Conservation (phyloP, 2,797 vertebrate genomes). For the Helarctos malayanus region DNA sequence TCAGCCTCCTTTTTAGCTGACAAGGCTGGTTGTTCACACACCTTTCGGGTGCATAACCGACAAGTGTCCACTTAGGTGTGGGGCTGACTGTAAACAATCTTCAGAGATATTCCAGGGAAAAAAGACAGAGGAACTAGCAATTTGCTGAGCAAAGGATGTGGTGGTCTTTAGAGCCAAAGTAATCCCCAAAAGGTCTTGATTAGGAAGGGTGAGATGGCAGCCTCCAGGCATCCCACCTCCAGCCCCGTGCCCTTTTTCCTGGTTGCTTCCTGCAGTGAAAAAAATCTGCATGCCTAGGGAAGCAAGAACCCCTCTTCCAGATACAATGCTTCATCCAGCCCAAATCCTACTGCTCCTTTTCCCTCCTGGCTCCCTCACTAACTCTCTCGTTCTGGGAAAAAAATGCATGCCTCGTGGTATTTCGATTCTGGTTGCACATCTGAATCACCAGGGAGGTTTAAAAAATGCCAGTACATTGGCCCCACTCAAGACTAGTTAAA, state of each 20-base stretch:
- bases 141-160: constrained; percentile 86
- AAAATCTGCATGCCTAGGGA: background rate
- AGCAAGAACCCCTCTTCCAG: background rate
- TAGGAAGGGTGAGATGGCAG: constrained; percentile 76
- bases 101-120: constrained; percentile 82
- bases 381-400: constrained; percentile 26
- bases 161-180: constrained; percentile 79
- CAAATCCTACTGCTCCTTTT: background rate
- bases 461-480: background rate
- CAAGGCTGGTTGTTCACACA: constrained; percentile 83
- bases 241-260: background rate
- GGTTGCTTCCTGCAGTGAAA: background rate
- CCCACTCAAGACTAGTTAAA: background rate
- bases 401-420: background rate
- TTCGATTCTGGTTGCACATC: background rate
- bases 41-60: constrained; percentile 87
- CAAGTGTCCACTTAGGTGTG: constrained; percentile 85
- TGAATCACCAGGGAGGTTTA: background rate
- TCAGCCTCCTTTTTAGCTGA: constrained; percentile 89
- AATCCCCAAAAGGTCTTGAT: constrained; percentile 82
- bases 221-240: background rate
- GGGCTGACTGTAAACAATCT: constrained; percentile 84
- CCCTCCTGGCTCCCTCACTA: no score
- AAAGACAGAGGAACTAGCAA: constrained; percentile 76
- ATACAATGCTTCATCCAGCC: background rate